Base-by-base conservation (phyloP, 2,113 vertebrate species). In the Gnathonemus longibarbis region DNA sequence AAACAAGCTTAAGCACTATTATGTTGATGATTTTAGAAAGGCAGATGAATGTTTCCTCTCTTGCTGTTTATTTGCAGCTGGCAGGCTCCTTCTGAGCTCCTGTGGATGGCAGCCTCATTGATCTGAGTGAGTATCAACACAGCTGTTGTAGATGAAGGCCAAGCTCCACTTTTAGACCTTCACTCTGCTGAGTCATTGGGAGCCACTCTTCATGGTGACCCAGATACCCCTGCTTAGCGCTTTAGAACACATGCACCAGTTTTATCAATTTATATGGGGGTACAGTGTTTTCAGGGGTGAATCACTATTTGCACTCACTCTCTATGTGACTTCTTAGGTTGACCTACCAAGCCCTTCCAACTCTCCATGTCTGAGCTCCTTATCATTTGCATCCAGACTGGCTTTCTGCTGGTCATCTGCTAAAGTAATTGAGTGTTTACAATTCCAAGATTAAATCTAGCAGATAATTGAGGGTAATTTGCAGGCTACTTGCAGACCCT, bases 111-210 rank as follows among this genome's bases (percentile, higher is more conserved):
- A 66, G 52, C 35, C 21, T 17, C 42, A 24, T 48, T 31, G 50
- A 58, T 24, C 50, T 58, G 50, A 53, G 2, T 50, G 27, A 84
- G 49, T 52, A 77, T 49, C 88, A 27, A 39, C 83, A 70, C 90
- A 91, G 88, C 90, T 91, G 88, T 45, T 87, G 56, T 70, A 31
- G 74, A 87, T 87, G 84, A 85, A 2, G 42, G 62, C 84, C 87
- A 49, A 27, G 24, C 13, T 45, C 77, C 58, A 6, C 17, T 58
- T 90, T 89, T 84, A 84, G 53, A 89, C 10, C 10, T 27, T 19
- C 27, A 89, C 46, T 87, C 48, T 52, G 88, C 90, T 89, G 90
- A 91, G 90, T 91, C 90, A 91, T 50, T 88, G n/a, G 24, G 19
- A 84, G 50, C 35, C 31, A 53, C 39, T 15, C 35, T 45, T 58